phyloP scores from a whole-genome alignment of 2,888 invertebrate genomes.

The Halictus ligatus region DNA sequence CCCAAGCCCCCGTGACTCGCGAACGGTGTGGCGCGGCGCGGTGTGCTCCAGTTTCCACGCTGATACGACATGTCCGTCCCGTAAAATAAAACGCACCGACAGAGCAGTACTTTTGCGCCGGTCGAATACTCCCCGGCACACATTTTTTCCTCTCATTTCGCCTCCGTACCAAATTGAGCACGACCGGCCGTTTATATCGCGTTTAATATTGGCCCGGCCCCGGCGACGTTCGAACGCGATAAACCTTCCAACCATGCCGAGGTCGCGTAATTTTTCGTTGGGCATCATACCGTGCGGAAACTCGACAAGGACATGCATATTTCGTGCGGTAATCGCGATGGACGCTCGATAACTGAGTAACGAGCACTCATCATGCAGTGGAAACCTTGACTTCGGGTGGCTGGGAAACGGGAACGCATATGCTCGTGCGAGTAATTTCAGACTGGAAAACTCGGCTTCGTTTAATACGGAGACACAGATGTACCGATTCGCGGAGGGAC shows the following conservation, averaged over 20 bases:
- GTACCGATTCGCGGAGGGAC: not conserved
- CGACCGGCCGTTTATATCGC: conserved; percentile 68
- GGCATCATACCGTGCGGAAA: conserved; percentile 34
- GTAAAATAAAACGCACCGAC: conserved; percentile 67
- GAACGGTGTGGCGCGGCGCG: conserved; percentile 32
- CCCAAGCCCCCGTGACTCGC: conserved; percentile 47
- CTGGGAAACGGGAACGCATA: not conserved
- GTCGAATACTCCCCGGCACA: conserved; percentile 50
- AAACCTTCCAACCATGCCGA: conserved; percentile 50
- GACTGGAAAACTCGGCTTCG: not conserved
- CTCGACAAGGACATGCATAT: conserved; percentile 18
- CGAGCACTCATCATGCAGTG: not conserved
- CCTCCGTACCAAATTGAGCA: conserved; percentile 64
- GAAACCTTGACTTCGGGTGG: not conserved
- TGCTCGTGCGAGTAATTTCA: not conserved
- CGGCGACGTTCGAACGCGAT: conserved; percentile 68
- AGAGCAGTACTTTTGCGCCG: conserved; percentile 42
- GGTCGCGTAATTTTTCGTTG: conserved; percentile 56
- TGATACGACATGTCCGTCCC: conserved; percentile 70
- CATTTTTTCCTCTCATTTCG: conserved; percentile 61
- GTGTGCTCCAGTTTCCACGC: conserved; percentile 67
- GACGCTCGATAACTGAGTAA: not conserved
- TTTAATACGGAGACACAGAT: not conserved
- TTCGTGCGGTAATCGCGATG: not conserved
- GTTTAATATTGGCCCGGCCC: conserved; percentile 68